phyloP scores from a whole-genome alignment of 2,113 vertebrate species.

The Oncorhynchus clarkii region DNA sequence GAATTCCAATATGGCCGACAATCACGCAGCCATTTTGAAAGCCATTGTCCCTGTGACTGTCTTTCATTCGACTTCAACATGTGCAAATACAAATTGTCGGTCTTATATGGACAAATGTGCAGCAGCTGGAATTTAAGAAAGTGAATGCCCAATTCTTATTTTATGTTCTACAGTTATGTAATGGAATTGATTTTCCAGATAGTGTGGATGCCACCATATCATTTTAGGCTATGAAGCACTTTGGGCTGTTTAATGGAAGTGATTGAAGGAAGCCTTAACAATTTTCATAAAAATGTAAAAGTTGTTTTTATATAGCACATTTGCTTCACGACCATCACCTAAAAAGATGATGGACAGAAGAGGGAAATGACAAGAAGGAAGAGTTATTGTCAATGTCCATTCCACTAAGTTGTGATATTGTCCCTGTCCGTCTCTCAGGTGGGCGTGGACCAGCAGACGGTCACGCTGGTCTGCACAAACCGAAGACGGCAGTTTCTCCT shows the following conservation, averaged over 20 bases:
- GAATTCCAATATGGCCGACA: background rate
- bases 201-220: background rate
- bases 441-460: slow-evolving; percentile 90
- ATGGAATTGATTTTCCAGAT: background rate
- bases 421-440: slow-evolving; percentile 73
- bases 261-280: background rate
- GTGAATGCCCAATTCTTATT: background rate
- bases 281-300: too few species aligned
- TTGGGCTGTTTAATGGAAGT: background rate
- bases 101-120: background rate
- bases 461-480: slow-evolving; percentile 90
- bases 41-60: too few species aligned
- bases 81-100: background rate
- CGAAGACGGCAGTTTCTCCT: slow-evolving; percentile 92
- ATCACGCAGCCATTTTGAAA: background rate
- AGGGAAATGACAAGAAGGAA: too few species aligned
- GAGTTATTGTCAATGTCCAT: background rate
- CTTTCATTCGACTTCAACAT: background rate
- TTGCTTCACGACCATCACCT: background rate
- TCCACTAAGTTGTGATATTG: background rate
- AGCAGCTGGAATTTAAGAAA: background rate
- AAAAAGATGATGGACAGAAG: background rate
- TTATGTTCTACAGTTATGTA: background rate
- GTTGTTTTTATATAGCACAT: too few species aligned
- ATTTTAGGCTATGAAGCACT: background rate